phyloP scores from a whole-genome alignment of 1,140 invertebrate species.

The Ceratina calcarata region DNA sequence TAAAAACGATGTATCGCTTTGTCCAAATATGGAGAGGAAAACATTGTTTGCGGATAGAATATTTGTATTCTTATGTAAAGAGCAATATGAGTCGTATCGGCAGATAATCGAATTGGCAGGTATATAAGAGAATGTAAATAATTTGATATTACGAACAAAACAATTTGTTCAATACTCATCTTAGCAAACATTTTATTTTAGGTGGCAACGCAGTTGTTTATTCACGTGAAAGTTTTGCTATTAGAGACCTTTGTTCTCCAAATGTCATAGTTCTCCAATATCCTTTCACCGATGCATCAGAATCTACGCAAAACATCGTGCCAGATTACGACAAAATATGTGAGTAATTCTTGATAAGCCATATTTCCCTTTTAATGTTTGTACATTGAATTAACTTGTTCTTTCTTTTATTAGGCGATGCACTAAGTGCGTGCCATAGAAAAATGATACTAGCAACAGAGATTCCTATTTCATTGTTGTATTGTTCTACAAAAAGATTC shows the following conservation, averaged over 20 bases:
- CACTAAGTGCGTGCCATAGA: conserved; percentile 61
- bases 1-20: conserved; percentile 1
- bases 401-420: not conserved
- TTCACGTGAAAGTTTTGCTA: not conserved
- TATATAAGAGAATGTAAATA: not conserved
- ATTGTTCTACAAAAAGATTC: conserved; percentile 83
- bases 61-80: conserved; percentile 27
- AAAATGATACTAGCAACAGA: conserved; percentile 84
- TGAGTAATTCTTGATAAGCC: not conserved
- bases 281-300: not conserved
- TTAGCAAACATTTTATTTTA: conserved; percentile 3
- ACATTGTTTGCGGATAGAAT: conserved; percentile 26
- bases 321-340: conserved; percentile 29
- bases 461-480: conserved; percentile 84
- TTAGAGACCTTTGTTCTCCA: not conserved
- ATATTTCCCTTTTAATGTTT: not conserved
- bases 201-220: conserved; percentile 24
- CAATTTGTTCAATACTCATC: not conserved
- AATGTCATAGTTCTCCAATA: conserved; percentile 36
- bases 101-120: conserved; percentile 32
- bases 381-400: not conserved
- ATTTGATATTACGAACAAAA: not conserved
- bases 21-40: conserved; percentile 14
- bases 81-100: conserved; percentile 22
- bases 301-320: not conserved